Percentiles rank a stretch among this genome's conserved stretches.
These are phyloP conservation scores for Paramuricea clavata DNA, from an alignment of 92 coral and sea anemone species.

Conservation along the genomic window DNA sequence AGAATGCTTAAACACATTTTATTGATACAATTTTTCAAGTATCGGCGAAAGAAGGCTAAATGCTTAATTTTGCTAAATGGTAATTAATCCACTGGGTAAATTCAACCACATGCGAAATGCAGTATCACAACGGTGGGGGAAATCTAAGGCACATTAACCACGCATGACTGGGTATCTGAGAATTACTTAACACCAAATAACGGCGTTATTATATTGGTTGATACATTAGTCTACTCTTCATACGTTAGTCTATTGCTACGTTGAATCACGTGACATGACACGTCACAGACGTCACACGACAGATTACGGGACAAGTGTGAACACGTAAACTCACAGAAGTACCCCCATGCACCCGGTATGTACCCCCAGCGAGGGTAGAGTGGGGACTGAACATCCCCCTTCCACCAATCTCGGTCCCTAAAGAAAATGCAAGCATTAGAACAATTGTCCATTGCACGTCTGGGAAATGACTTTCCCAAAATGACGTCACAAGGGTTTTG, in stretches of 20 bases:
- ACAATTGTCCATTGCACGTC: neutral
- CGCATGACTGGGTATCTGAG: constrained; percentile 11
- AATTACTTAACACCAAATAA: constrained; percentile 8
- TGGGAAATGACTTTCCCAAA: too few relatives aligned
- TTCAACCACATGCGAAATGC: neutral
- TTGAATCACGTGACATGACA: constrained; percentile 54
- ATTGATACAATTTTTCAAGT: too few relatives aligned
- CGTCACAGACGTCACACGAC: constrained; percentile 54
- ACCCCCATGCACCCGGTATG: constrained; percentile 35
- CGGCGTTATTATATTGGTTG: constrained; percentile 19
- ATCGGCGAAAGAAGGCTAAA: too few relatives aligned
- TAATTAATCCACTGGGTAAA: too few relatives aligned
- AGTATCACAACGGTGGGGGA: neutral
- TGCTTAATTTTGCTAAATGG: too few relatives aligned
- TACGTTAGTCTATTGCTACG: constrained; percentile 49
- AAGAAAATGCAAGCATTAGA: neutral
- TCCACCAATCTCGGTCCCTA: constrained; percentile 47
- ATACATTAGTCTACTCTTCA: constrained; percentile 14
- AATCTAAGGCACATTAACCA: neutral
- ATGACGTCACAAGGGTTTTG: too few relatives aligned
- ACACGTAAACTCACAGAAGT: constrained; percentile 40
- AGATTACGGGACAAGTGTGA: constrained; percentile 56
- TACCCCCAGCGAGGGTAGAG: constrained; percentile 42
- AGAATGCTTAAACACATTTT: too few relatives aligned
- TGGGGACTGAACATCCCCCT: constrained; percentile 16